Conservation (phyloP, 2,797 vertebrate genomes). For the Parauchenoglanis punctatus region DNA sequence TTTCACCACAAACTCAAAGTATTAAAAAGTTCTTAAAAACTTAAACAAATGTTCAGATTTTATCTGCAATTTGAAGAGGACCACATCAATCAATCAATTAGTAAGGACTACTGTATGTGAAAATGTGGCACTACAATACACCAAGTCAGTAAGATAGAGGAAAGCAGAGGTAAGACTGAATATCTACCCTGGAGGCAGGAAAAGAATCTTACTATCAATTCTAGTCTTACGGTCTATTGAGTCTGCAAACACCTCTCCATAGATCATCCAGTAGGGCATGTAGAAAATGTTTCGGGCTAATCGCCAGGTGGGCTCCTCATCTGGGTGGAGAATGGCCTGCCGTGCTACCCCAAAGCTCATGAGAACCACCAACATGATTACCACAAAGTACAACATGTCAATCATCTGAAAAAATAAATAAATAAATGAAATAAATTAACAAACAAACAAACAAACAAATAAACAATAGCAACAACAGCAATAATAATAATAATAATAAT, state of each 20-base stretch:
- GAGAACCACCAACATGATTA: slow-evolving; percentile 98
- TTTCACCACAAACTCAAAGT: neutral
- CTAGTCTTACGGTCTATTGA: slow-evolving; percentile 99
- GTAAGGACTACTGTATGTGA: neutral
- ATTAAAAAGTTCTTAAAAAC: neutral
- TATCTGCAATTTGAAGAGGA: neutral
- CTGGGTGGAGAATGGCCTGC: slow-evolving; percentile 96
- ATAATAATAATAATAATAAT: no score
- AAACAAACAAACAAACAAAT: neutral
- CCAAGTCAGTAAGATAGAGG: slow-evolving; percentile 9
- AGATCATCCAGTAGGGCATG: slow-evolving; percentile 99
- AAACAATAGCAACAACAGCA: no score
- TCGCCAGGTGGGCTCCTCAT: slow-evolving; percentile 97
- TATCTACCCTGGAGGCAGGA: slow-evolving; percentile 93
- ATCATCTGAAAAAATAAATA: slow-evolving; percentile 85
- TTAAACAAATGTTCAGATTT: neutral
- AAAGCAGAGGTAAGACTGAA: slow-evolving; percentile 69
- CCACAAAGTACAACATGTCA: slow-evolving; percentile 99
- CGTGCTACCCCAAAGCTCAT: slow-evolving; percentile 98
- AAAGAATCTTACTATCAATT: slow-evolving; percentile 99
- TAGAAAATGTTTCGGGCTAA: slow-evolving; percentile 99
- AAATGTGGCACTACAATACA: neutral
- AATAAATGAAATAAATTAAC: neutral
- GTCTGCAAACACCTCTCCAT: slow-evolving; percentile 99
- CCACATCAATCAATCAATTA: neutral